Conservation (phyloP, 2,888 invertebrate genomes). For the Zhengitettix transpicula region DNA sequence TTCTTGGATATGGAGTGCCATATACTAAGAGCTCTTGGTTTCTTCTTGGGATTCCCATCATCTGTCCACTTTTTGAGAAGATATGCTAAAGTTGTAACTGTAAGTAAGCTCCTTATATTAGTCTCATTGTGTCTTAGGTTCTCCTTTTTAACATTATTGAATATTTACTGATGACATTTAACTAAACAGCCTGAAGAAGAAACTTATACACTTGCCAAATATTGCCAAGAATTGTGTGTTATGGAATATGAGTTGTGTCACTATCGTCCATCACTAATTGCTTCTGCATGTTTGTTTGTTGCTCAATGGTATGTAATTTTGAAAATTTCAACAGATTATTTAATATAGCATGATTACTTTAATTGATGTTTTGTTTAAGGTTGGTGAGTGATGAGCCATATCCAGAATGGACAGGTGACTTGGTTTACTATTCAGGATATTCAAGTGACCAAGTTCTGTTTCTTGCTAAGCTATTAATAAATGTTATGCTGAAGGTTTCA, state of each 20-base stretch:
- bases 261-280: constrained; percentile 65
- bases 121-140: neutral
- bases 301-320: constrained; percentile 37
- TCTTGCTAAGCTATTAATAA: too few species aligned
- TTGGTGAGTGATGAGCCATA: too few species aligned
- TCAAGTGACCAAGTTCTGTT: too few species aligned
- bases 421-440: too few species aligned
- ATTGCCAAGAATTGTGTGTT: constrained; percentile 70
- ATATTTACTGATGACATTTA: neutral
- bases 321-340: too few species aligned
- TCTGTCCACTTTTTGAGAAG: constrained; percentile 80
- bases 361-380: too few species aligned
- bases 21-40: constrained; percentile 60
- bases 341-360: too few species aligned
- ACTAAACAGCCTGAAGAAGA: neutral
- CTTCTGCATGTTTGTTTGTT: constrained; percentile 65
- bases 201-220: constrained; percentile 51
- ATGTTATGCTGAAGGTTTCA: too few species aligned
- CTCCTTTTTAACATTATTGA: neutral
- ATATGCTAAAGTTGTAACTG: constrained; percentile 34
- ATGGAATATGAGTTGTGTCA: constrained; percentile 65
- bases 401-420: too few species aligned
- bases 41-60: constrained; percentile 69
- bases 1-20: constrained; percentile 68
- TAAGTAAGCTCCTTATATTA: neutral